A percentile compares a stretch with the other conserved stretches of the same genome.
Conservation (phyloP, 2,888 invertebrate species). For the Hyalella azteca region DNA sequence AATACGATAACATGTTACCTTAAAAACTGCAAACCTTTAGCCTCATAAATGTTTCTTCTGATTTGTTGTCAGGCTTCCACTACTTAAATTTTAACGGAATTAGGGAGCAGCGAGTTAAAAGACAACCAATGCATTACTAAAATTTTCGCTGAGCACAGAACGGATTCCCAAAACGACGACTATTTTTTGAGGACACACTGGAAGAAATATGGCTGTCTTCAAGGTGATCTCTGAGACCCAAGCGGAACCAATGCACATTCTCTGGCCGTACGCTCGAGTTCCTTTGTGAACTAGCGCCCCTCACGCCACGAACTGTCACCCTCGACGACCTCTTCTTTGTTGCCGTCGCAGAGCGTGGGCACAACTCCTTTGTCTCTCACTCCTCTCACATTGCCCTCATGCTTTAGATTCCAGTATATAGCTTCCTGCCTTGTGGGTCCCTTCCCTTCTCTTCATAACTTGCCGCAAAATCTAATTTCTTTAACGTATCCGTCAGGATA, state of each 20-base stretch:
- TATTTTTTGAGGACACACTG: constrained; percentile 2
- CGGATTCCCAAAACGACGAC: neutral
- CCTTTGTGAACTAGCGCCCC: constrained; percentile 5
- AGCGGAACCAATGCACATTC: constrained; percentile 30
- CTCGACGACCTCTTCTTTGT: neutral
- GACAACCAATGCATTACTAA: too few relatives aligned
- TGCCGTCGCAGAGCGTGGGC: neutral
- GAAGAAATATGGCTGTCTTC: neutral
- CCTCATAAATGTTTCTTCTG: too few relatives aligned
- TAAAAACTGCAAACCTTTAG: too few relatives aligned
- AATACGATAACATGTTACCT: too few relatives aligned
- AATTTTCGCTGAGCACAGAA: too few relatives aligned
- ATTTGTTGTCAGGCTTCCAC: too few relatives aligned
- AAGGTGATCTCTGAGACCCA: constrained; percentile 30
- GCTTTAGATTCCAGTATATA: constrained; percentile 6
- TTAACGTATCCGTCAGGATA: too few relatives aligned
- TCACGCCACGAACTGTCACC: constrained; percentile 10
- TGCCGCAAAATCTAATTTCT: too few relatives aligned
- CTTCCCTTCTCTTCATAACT: neutral
- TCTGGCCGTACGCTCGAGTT: constrained; percentile 22
- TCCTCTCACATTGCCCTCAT: constrained; percentile 5
- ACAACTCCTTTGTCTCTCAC: neutral
- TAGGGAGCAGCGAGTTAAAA: too few relatives aligned
- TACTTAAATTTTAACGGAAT: too few relatives aligned
- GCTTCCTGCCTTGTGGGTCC: constrained; percentile 9